Conservation (phyloP, 2,113 vertebrate species). For the Osmerus eperlanus region DNA sequence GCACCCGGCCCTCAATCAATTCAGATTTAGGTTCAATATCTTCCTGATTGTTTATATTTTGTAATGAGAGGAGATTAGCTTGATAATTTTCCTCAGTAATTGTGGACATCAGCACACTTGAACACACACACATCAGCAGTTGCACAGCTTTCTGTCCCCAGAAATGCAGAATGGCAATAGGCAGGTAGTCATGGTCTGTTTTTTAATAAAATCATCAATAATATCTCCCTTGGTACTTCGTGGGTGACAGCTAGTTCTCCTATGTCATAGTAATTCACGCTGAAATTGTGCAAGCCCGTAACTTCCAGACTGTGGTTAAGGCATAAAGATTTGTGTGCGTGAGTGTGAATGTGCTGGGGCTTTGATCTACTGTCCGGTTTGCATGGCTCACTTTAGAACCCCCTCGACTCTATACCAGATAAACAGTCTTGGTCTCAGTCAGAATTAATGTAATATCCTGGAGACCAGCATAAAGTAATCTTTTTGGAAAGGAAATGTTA, state of each 20-base stretch:
- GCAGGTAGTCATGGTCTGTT: constrained; percentile 40
- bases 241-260: constrained; percentile 44
- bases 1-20: neutral
- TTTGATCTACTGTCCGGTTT: constrained; percentile 39
- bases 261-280: constrained; percentile 47
- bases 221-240: constrained; percentile 32
- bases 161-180: constrained; percentile 21
- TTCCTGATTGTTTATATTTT: neutral
- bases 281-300: constrained; percentile 13
- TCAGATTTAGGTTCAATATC: neutral
- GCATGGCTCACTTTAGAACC: constrained; percentile 46
- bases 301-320: neutral
- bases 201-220: constrained; percentile 60
- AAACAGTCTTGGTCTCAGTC: too few relatives aligned
- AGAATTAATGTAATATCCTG: too few relatives aligned
- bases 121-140: constrained; percentile 43
- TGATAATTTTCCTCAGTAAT: neutral
- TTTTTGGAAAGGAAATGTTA: too few relatives aligned
- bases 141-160: constrained; percentile 28
- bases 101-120: neutral
- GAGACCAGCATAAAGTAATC: too few relatives aligned
- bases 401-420: neutral
- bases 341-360: neutral
- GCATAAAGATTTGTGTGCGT: constrained; percentile 11
- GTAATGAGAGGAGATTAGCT: neutral